These are phyloP conservation scores for Gallinago nigripennis DNA, from an alignment of 2,797 vertebrate species.

Conservation along the genomic window DNA sequence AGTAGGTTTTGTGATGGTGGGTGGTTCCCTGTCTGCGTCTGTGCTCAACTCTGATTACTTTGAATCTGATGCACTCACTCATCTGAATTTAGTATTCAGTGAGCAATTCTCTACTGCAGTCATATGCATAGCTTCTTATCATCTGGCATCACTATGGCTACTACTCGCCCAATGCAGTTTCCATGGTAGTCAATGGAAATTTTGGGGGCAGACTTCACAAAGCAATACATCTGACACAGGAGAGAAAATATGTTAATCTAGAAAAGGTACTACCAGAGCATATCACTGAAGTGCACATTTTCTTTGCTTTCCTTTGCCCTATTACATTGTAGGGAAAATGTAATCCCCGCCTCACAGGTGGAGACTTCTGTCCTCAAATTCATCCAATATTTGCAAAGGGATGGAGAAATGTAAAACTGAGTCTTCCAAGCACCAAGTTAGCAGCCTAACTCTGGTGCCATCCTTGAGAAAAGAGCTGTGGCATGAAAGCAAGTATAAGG, in stretches of 20 bases:
- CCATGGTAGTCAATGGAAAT: constrained; percentile 24
- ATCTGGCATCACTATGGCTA: constrained; percentile 37
- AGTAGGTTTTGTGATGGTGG: not conserved
- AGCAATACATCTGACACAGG: not conserved
- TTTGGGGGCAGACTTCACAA: constrained; percentile 3
- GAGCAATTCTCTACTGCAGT: not conserved
- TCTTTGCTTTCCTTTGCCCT: not conserved
- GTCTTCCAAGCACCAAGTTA: not conserved
- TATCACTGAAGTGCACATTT: not conserved
- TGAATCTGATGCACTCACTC: not conserved
- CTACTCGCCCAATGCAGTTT: constrained; percentile 23
- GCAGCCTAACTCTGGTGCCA: not conserved
- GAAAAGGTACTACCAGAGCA: not conserved
- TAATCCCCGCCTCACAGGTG: not conserved
- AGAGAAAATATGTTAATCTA: not conserved
- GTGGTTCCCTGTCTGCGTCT: not conserved
- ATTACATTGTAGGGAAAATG: not conserved
- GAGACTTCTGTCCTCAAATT: not conserved
- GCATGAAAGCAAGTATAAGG: not conserved
- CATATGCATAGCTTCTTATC: constrained; percentile 17
- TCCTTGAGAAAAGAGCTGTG: not conserved
- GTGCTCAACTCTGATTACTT: not conserved
- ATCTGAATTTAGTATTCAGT: constrained; percentile 5
- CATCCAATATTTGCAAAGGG: not conserved
- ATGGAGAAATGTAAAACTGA: not conserved